Base-by-base conservation (phyloP, 2,797 vertebrate genomes). In the Phaenicophaeus curvirostris region DNA sequence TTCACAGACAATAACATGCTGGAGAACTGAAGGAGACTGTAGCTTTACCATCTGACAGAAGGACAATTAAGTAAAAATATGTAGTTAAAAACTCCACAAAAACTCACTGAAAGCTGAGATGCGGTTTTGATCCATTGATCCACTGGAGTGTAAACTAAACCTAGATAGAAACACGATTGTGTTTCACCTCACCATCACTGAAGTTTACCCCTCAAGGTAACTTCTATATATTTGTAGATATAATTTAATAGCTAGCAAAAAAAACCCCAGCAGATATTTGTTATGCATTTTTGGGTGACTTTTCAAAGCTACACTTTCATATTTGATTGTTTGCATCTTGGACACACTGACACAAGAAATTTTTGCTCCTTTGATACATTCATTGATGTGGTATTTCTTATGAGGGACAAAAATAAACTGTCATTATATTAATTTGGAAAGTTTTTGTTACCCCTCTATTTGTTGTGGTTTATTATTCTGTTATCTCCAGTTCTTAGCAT, bases 401-500 rank as follows among this genome's bases (percentile, higher is more conserved):
- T 3, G 65, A 63, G 39, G 6, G 16, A 44, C 55, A 44, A 91
- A 87, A 79, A 61, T 30, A 80, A 91, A 75, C 11, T 24, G 15
- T 14, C 61, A 28, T 46, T 74, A 39, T 23, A 42, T n/a, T 69
- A 73, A 44, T 65, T n/a, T 67, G 23, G 67, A 61, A 59, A 27
- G 35, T 4, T 87, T 67, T 75, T 73, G 12, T 55, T 86, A 6
- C 3, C 68, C 53, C 37, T 73, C 48, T 65, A 20, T 46, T 74
- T 13, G 37, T 35, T 77, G 24, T 46, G 27, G 33, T 92, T 86
- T 71, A 62, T 76, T 83, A 79, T 71, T 76, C 59, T 57, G 59
- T 53, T 87, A 62, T 53, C 46, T 48, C 14, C n/a, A 51, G 57
- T 19, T 90, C 48, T 93, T 63, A 68, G 71, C 72, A 96, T 76